Evolutionary conservation across 2,888 invertebrate genomes (phyloP), one percentile per base, ranked within the genome.

Genomic region (Blomia tropicalis): DNA sequence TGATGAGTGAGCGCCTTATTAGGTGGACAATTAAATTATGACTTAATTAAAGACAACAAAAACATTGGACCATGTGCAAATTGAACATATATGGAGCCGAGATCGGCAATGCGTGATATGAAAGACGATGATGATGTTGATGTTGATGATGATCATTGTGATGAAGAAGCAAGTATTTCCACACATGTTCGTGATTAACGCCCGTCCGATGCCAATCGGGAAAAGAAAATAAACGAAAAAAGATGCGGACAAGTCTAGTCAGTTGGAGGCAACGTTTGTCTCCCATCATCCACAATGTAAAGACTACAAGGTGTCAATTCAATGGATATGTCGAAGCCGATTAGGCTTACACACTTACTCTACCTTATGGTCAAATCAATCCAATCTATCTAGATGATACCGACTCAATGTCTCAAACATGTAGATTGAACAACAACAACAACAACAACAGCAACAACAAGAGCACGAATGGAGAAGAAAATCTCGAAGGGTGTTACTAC

Each of bases 1-100:
- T 41, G 41, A 41, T n/a, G 14, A 17, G 41, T 41, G 41, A 41
- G 7, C 51, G n/a, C 51, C 51, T 47, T 47, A 47, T 47, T 47
- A 47, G 51, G 51, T 27, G 51, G 27, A 27, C 51, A 47, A 47
- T 47, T 47, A 47, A 47, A 47, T 47, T 47, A 47, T 19, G 22
- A 27, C 51, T 47, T 47, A 47, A 47, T 47, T 47, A 47, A 47
- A n/a, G 7, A 11, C 7, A 17, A 11, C 36, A 36, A 7, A 36
- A n/a, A n/a, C n/a, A n/a, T n/a, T n/a, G n/a, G n/a, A n/a, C n/a
- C n/a, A n/a, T n/a, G n/a, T n/a, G n/a, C 36, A 36, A 36, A 36
- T 17, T 11, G 17, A 17, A 7, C 51, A 47, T n/a, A 22, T 47
- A 11, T 47, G 51, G 7, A 47, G 7, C 51, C 51, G 36, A 36